Base-by-base conservation (phyloP, 2,113 vertebrate species). In the Menura novaehollandiae region DNA sequence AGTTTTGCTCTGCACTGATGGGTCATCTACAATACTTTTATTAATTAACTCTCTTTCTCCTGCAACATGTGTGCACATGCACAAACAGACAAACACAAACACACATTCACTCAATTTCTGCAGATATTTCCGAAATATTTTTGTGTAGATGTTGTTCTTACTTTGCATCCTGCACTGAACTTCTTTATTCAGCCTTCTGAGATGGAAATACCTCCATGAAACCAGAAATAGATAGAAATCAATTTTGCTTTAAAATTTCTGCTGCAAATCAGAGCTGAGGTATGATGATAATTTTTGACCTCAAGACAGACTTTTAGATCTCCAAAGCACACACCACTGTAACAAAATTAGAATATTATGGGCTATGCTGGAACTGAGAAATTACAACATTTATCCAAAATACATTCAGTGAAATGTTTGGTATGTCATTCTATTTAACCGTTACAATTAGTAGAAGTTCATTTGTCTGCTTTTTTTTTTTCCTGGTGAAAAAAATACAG, bases 161-260 rank as follows among this genome's bases (percentile, higher is more conserved):
- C 72, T 84, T 93, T 78, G 9, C 33, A 72, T 88, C 47, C 52
- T 74, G 47, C 28, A 87, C 15, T 52, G 60, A 83, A 63, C 5
- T 15, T 55, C 39, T 69, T 55, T 53, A 80, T 89, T 85, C 52
- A 88, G 39, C 44, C 47, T 87, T 93, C 55, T 89, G 52, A 93
- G n/a, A 51, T 47, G 33, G 82, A 96, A 96, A 95, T 64, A 33
- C 15, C 14, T 83, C 22, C 22, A 52, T 27, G 30, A 88, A 74
- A 91, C 55, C 33, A 67, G 66, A 83, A 94, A 49, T n/a, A 32
- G 20, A 63, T 95, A 94, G 60, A 87, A 58, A 37, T 83, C 67
- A 67, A 67, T 82, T 93, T 95, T 91, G 20, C 37, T 89, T 91
- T 87, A 73, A 77, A 83, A 72, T 89, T 93, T 88, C 18, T 74